These are phyloP conservation scores for Papilio polytes DNA, from an alignment of 1,140 invertebrate genomes.

Conservation along the genomic window DNA sequence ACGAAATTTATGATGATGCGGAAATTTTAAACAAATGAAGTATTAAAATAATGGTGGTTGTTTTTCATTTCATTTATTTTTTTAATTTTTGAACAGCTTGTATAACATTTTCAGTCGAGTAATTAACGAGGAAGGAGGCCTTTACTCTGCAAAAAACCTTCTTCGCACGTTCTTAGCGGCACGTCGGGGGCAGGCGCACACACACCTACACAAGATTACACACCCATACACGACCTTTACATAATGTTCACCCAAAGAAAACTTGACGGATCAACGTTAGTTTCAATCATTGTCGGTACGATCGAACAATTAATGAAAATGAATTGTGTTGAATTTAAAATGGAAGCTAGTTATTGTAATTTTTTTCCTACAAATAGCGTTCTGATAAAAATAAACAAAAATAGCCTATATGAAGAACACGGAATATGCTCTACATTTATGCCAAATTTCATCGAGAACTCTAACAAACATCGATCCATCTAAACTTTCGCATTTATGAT, in stretches of 20 bases:
- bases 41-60: background rate
- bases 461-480: no score
- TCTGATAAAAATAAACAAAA: no score
- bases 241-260: slow-evolving; percentile 15
- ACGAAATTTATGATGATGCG: background rate
- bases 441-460: no score
- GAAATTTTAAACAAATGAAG: background rate
- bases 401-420: no score
- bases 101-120: slow-evolving; percentile 68
- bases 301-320: background rate
- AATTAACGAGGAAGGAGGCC: slow-evolving; percentile 78
- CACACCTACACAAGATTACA: background rate
- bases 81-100: slow-evolving; percentile 51
- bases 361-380: no score
- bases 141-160: slow-evolving; percentile 75
- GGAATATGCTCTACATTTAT: no score
- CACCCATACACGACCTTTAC: background rate
- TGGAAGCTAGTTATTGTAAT: background rate
- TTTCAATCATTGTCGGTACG: slow-evolving; percentile 4
- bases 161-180: slow-evolving; percentile 57
- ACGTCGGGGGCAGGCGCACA: slow-evolving; percentile 61
- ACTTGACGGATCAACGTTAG: slow-evolving; percentile 42
- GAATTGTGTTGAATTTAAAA: background rate
- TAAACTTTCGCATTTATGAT: no score
- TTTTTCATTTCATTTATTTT: background rate